These are phyloP conservation scores for Gymnoscelis rufifasciata DNA, from an alignment of 2,888 invertebrate genomes.

Conservation along the genomic window DNA sequence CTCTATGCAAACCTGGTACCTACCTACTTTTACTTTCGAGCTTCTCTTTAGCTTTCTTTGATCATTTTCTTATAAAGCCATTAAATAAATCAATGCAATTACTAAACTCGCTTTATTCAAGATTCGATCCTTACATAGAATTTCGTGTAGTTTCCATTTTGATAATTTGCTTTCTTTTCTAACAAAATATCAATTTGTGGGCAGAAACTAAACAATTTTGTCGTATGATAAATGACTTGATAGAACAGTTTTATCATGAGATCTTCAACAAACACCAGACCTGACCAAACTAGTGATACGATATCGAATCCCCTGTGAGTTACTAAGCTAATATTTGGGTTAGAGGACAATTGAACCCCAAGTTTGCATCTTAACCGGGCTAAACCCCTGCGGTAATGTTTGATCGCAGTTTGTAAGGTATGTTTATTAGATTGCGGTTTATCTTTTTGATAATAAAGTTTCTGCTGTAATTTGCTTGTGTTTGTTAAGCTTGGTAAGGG, in stretches of 20 bases:
- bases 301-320: constrained; percentile 45
- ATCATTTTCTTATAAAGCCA: too few species aligned
- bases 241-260: not conserved
- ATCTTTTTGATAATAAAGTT: not conserved
- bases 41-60: too few species aligned
- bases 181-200: too few species aligned
- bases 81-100: not conserved
- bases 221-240: not conserved
- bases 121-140: too few species aligned
- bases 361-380: constrained; percentile 31
- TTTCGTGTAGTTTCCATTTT: too few species aligned
- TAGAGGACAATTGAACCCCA: constrained; percentile 41
- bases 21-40: constrained; percentile 55
- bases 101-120: not conserved
- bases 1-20: constrained; percentile 62
- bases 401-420: constrained; percentile 14
- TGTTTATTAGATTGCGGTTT: constrained; percentile 11
- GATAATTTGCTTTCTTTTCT: too few species aligned
- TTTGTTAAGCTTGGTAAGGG: too few species aligned
- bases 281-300: constrained; percentile 28
- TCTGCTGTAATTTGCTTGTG: too few species aligned
- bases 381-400: constrained; percentile 25
- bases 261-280: constrained; percentile 4
- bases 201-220: too few species aligned
- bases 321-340: constrained; percentile 50